phyloP scores from a whole-genome alignment of 2,888 invertebrate genomes.

The Invenusta paracnida region DNA sequence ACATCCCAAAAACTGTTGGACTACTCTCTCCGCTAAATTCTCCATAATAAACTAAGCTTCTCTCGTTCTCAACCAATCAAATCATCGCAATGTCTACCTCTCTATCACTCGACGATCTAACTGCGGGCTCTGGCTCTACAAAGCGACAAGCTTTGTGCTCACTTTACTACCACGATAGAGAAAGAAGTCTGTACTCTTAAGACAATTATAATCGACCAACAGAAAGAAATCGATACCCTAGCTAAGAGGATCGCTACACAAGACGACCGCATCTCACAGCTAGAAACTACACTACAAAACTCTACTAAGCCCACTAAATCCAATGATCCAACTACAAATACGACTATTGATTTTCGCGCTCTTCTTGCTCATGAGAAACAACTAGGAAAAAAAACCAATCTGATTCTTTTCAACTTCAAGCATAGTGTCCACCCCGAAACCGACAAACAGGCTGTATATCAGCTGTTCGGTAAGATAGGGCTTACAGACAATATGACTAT shows the following conservation, averaged over 20 bases:
- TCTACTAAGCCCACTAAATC: not conserved
- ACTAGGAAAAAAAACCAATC: too few species aligned
- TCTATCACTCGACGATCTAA: not conserved
- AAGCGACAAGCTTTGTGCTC: not conserved
- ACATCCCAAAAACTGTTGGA: too few species aligned
- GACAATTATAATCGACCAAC: not conserved
- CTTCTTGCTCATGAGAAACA: too few species aligned
- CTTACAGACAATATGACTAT: too few species aligned
- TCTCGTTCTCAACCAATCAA: not conserved
- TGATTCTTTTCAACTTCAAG: too few species aligned
- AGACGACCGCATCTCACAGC: not conserved
- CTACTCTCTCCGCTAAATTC: too few species aligned
- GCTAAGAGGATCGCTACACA: not conserved
- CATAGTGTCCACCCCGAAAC: too few species aligned
- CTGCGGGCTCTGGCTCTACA: not conserved
- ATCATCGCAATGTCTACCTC: not conserved
- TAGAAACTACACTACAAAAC: not conserved
- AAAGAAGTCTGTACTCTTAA: not conserved
- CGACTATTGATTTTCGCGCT: too few species aligned
- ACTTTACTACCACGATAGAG: not conserved
- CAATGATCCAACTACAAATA: too few species aligned
- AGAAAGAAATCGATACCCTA: not conserved
- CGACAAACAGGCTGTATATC: too few species aligned
- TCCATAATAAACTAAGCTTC: too few species aligned
- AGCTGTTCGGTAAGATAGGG: too few species aligned